Percentiles rank a stretch among this genome's conserved stretches.
phyloP scores from a whole-genome alignment of 2,888 invertebrate species.

The Chrysodeixis includens region DNA sequence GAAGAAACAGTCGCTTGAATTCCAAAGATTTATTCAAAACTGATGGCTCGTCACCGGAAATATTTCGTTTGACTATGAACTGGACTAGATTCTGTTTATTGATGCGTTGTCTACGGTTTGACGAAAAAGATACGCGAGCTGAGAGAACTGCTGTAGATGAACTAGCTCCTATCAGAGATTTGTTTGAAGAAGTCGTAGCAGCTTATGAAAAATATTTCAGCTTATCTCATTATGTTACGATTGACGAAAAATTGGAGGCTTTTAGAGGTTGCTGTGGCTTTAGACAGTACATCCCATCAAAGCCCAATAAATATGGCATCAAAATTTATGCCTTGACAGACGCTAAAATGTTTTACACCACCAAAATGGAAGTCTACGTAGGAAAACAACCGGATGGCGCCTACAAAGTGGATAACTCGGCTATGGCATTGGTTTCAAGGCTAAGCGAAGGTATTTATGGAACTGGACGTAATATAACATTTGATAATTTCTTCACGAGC shows the following conservation, averaged over 20 bases:
- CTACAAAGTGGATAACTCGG: background rate
- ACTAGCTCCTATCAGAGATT: constrained; percentile 15
- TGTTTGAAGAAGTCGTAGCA: constrained; percentile 12
- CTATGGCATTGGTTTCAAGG: constrained; percentile 12
- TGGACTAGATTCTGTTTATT: constrained; percentile 13
- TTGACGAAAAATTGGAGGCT: constrained; percentile 10
- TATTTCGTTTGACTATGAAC: constrained; percentile 15
- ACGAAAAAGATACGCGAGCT: constrained; percentile 6
- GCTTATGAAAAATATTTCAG: constrained; percentile 9
- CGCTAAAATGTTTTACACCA: constrained; percentile 41
- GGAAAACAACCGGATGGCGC: constrained; percentile 19
- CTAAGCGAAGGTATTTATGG: constrained; percentile 5
- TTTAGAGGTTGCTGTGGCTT: constrained; percentile 7
- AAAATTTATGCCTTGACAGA: constrained; percentile 47
- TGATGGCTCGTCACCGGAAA: constrained; percentile 10
- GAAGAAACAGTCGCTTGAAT: constrained; percentile 18
- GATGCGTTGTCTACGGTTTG: constrained; percentile 15
- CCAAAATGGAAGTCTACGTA: constrained; percentile 23
- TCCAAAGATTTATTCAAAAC: constrained; percentile 16
- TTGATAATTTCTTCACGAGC: constrained; percentile 24
- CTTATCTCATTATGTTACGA: constrained; percentile 19
- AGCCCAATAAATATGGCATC: constrained; percentile 49
- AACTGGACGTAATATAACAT: constrained; percentile 15
- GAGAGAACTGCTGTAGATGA: constrained; percentile 11
- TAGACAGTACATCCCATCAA: constrained; percentile 17